phyloP scores from a whole-genome alignment of 2,113 vertebrate genomes.

The Hippotragus niger region DNA sequence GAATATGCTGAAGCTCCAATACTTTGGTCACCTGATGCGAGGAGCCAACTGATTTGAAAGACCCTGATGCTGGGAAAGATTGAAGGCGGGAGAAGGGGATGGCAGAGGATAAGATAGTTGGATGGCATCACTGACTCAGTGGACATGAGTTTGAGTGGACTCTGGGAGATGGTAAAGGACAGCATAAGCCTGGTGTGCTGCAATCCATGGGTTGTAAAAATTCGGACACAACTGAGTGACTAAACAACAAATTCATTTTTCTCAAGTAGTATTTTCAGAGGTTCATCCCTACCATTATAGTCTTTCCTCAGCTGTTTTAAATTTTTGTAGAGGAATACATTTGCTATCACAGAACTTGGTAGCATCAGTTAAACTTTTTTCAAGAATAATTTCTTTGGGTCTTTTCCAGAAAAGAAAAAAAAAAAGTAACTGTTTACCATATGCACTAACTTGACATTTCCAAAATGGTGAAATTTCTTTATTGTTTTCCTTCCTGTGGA shows the following conservation, averaged over 20 bases:
- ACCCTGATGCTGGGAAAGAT: neutral
- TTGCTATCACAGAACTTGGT: neutral
- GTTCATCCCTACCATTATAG: neutral
- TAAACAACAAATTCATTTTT: neutral
- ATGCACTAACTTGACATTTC: neutral
- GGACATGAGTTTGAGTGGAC: neutral
- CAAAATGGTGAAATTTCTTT: neutral
- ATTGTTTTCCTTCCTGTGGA: neutral
- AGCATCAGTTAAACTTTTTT: neutral
- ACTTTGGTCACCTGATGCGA: neutral
- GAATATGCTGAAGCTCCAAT: neutral
- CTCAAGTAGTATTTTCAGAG: neutral
- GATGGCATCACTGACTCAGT: neutral
- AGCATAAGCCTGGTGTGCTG: neutral
- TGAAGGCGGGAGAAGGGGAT: neutral
- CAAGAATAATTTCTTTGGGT: neutral
- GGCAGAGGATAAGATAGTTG: neutral
- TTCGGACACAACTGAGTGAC: fast-evolving
- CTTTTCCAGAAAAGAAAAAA: neutral
- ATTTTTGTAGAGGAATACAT: neutral
- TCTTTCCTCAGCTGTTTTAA: neutral
- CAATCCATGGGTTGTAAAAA: neutral
- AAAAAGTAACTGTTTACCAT: neutral
- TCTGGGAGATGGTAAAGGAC: neutral
- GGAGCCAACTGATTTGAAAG: neutral